These are phyloP conservation scores for Oreortyx pictus DNA, from an alignment of 2,797 vertebrate genomes.

Conservation along the genomic window DNA sequence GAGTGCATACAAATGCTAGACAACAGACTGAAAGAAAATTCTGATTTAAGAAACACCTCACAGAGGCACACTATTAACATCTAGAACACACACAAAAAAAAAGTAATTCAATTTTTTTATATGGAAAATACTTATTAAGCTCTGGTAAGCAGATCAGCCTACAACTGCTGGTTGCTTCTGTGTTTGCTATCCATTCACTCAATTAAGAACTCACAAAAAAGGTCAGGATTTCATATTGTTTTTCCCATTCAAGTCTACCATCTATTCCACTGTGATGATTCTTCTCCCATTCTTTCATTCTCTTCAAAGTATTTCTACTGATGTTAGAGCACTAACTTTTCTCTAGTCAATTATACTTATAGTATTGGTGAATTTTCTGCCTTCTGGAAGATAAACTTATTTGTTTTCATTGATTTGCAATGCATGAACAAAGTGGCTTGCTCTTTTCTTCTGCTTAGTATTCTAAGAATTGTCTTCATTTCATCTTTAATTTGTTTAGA, in stretches of 20 bases:
- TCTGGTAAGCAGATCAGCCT: not conserved
- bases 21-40: not conserved
- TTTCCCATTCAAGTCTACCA: not conserved
- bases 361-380: not conserved
- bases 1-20: not conserved
- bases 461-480: not conserved
- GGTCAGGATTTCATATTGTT: not conserved
- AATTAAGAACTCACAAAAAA: not conserved
- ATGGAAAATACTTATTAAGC: not conserved
- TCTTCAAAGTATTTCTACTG: not conserved
- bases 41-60: not conserved
- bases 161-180: not conserved
- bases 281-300: not conserved
- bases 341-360: not conserved
- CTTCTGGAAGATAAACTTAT: not conserved
- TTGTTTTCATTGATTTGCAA: not conserved
- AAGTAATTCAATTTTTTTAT: not conserved
- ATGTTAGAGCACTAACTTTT: not conserved
- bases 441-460: not conserved
- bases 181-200: not conserved
- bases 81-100: not conserved
- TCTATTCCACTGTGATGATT: not conserved
- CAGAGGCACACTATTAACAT: not conserved
- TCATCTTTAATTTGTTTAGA: constrained; percentile 1
- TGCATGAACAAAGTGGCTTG: not conserved